Conservation (phyloP, 2,797 vertebrate species). For the Cetoscarus ocellatus region DNA sequence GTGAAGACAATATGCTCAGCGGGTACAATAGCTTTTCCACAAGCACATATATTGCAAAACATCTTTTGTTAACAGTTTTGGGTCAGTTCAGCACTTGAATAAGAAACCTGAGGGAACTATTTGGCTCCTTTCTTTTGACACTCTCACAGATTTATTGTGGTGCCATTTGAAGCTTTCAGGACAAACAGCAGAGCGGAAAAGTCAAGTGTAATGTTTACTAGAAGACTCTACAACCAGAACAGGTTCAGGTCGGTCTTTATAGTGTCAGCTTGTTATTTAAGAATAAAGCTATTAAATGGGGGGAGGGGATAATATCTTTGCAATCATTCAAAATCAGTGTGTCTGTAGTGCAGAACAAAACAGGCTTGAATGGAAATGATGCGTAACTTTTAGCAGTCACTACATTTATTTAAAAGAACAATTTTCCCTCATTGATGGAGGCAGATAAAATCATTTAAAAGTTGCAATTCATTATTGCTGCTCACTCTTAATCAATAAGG, state of each 20-base stretch:
- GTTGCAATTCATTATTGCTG: too few species aligned
- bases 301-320: too few species aligned
- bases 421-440: too few species aligned
- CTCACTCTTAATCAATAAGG: too few species aligned
- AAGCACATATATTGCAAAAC: background rate
- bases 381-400: too few species aligned
- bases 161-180: background rate
- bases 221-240: background rate
- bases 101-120: background rate
- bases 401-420: too few species aligned
- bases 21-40: background rate
- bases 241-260: background rate
- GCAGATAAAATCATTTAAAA: too few species aligned
- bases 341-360: background rate
- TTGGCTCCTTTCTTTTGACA: constrained; percentile 16
- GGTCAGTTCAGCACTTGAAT: background rate
- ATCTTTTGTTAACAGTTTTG: background rate
- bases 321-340: background rate
- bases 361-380: too few species aligned
- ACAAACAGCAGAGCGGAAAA: constrained; percentile 9
- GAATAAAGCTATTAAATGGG: background rate
- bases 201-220: constrained; percentile 3
- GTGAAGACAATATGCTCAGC: background rate
- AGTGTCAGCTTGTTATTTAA: background rate
- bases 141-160: background rate